These are phyloP conservation scores for Lucifuga dentata DNA, from an alignment of 2,113 vertebrate species.

Conservation along the genomic window DNA sequence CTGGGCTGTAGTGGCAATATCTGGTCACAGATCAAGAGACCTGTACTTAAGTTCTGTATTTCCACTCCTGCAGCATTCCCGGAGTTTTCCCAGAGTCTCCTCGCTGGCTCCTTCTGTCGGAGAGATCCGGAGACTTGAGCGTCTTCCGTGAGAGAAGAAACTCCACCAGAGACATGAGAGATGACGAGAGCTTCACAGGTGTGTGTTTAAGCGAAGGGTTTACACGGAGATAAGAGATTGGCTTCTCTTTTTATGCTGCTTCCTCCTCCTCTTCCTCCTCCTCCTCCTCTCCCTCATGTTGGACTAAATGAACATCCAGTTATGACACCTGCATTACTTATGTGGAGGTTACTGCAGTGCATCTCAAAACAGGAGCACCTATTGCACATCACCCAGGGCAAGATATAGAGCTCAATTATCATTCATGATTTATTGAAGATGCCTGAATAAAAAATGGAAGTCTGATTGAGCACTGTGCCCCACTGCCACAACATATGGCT, in stretches of 20 bases:
- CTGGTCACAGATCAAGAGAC: slow-evolving; percentile 4
- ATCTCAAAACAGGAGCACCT: slow-evolving; percentile 8
- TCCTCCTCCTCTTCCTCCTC: background rate
- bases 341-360: slow-evolving; percentile 16
- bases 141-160: slow-evolving; percentile 85
- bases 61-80: slow-evolving; percentile 81
- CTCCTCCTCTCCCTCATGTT: background rate
- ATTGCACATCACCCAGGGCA: slow-evolving; percentile 14
- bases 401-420: slow-evolving; percentile 7
- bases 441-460: background rate
- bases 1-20: background rate
- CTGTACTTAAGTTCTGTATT: background rate
- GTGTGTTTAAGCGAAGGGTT: slow-evolving; percentile 8
- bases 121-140: slow-evolving; percentile 84
- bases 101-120: slow-evolving; percentile 88
- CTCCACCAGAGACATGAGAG: slow-evolving; percentile 81
- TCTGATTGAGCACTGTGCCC: background rate
- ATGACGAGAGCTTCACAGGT: slow-evolving; percentile 86
- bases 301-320: background rate
- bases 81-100: slow-evolving; percentile 89
- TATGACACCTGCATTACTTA: slow-evolving; percentile 39
- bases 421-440: slow-evolving; percentile 42
- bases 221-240: too few species aligned
- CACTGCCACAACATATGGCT: background rate
- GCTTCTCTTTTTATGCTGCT: too few species aligned